phyloP scores from a whole-genome alignment of 2,888 invertebrate species.

The Limnephilus lunatus region DNA sequence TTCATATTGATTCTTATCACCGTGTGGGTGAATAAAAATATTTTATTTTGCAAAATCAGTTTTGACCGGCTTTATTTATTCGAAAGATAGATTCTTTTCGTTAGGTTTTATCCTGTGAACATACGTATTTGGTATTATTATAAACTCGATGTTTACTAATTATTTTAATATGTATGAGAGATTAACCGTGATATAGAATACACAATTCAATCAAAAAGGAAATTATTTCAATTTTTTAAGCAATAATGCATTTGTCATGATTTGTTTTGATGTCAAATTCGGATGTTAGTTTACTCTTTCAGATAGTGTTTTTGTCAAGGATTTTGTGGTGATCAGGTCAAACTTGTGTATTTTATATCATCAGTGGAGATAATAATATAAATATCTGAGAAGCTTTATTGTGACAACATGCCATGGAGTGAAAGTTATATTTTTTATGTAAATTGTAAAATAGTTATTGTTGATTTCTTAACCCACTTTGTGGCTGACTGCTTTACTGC shows the following conservation, averaged over 20 bases:
- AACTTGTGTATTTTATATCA: not conserved
- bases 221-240: not conserved
- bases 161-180: not conserved
- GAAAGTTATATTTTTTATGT: conserved; percentile 1
- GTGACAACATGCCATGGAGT: conserved; percentile 30
- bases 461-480: not conserved
- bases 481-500: not conserved
- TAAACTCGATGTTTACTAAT: conserved; percentile 20
- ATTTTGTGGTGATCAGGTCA: not conserved
- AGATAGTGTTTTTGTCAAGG: not conserved
- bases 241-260: not conserved
- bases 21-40: conserved; percentile 20
- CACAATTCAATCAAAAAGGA: not conserved
- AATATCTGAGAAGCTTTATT: conserved; percentile 33
- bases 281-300: not conserved
- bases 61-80: conserved; percentile 42
- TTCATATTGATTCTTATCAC: conserved; percentile 25
- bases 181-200: not conserved
- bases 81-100: conserved; percentile 37
- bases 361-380: not conserved
- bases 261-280: not conserved
- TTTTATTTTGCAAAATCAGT: conserved; percentile 45
- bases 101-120: not conserved
- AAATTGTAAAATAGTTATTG: not conserved
- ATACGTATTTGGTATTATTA: conserved; percentile 17